phyloP scores from a whole-genome alignment of 2,888 invertebrate genomes.

The Lepidonotus clava region DNA sequence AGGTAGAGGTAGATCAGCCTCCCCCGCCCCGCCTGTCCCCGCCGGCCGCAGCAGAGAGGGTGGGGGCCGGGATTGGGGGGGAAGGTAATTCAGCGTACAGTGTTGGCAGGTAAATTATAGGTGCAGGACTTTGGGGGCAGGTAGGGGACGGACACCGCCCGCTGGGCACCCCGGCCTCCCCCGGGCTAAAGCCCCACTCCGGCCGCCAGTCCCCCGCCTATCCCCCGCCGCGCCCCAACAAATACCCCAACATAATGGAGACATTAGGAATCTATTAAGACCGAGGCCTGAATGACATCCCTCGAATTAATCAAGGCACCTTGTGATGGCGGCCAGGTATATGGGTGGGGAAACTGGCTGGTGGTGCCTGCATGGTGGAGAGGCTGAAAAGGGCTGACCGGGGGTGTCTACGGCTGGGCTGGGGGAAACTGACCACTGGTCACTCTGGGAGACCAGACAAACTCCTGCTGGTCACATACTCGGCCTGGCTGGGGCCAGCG shows the following conservation, averaged over 20 bases:
- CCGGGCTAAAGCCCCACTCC: background rate
- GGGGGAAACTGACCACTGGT: conserved; percentile 4
- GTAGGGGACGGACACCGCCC: background rate
- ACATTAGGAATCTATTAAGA: conserved; percentile 52
- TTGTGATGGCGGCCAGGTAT: background rate
- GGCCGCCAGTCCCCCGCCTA: background rate
- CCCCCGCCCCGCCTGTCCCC: too few species aligned
- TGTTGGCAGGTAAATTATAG: conserved; percentile 52
- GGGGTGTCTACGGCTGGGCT: background rate
- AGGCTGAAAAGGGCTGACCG: background rate
- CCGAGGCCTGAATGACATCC: conserved; percentile 26
- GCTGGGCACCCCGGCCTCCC: conserved; percentile 12
- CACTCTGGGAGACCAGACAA: background rate
- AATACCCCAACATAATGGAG: conserved; percentile 48
- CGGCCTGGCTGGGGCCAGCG: background rate
- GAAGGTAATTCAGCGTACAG: conserved; percentile 46
- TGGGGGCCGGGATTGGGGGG: background rate
- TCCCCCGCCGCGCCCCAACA: conserved; percentile 31
- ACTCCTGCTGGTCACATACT: conserved; percentile 31
- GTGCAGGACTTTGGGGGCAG: background rate
- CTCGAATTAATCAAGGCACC: conserved; percentile 51
- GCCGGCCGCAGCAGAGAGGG: too few species aligned
- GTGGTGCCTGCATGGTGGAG: too few species aligned
- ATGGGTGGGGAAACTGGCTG: background rate
- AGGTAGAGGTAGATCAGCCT: background rate